phyloP scores from a whole-genome alignment of 2,113 vertebrate species.

The Cyphomyrus plagiostoma region DNA sequence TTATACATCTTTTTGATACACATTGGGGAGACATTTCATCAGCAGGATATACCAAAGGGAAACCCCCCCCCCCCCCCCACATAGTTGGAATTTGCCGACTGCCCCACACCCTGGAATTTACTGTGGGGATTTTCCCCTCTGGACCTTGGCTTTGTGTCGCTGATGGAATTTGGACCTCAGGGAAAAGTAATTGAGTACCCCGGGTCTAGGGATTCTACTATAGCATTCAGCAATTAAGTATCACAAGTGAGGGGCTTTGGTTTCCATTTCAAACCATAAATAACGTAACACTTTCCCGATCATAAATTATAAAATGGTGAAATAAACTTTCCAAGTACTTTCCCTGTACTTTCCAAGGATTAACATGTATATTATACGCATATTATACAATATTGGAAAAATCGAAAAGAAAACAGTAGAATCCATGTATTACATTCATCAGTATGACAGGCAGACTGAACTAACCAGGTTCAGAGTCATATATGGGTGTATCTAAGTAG shows the following conservation, averaged over 20 bases:
- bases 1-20: neutral
- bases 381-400: neutral
- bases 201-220: neutral
- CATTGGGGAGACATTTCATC: neutral
- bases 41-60: neutral
- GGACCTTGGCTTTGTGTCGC: neutral
- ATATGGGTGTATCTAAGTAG: neutral
- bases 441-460: neutral
- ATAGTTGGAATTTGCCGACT: neutral
- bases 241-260: neutral
- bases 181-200: neutral
- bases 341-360: neutral
- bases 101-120: neutral
- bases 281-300: neutral
- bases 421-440: neutral
- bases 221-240: neutral
- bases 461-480: neutral
- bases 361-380: neutral
- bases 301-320: neutral
- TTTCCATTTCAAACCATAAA: neutral
- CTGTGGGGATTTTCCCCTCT: neutral
- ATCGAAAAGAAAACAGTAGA: neutral
- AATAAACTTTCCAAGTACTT: neutral
- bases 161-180: neutral
- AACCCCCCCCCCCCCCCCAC: neutral